A percentile compares a stretch with the other conserved stretches of the same genome.
phyloP scores from a whole-genome alignment of 2,113 vertebrate species.

The Regulus satrapa region DNA sequence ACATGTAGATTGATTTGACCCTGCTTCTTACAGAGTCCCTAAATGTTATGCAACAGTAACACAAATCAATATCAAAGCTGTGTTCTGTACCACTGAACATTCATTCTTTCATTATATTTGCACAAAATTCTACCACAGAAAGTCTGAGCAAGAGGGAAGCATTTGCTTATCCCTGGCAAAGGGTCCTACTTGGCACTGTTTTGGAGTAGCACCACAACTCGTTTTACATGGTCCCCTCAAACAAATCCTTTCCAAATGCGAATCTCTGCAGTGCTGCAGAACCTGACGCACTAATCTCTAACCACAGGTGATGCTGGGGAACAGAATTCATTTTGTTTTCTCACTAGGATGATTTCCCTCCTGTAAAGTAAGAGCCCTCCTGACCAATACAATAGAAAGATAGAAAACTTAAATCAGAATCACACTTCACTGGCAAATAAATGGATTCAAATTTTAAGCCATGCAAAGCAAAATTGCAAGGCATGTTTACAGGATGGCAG shows the following conservation, averaged over 20 bases:
- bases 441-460: background rate
- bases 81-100: background rate
- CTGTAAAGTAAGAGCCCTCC: background rate
- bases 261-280: background rate
- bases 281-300: background rate
- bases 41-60: background rate
- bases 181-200: background rate
- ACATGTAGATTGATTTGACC: conserved; percentile 15
- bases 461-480: background rate
- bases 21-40: background rate
- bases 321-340: background rate
- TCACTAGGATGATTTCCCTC: background rate
- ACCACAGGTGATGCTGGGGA: background rate
- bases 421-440: background rate
- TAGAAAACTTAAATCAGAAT: background rate
- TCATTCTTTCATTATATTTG: background rate
- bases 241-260: background rate
- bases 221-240: background rate
- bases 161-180: background rate
- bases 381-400: background rate
- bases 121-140: background rate
- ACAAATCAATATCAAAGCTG: background rate
- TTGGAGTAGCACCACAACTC: background rate
- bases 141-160: background rate
- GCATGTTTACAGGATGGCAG: background rate